Conservation (phyloP, 2,113 vertebrate genomes). For the Bagarius yarrelli region DNA sequence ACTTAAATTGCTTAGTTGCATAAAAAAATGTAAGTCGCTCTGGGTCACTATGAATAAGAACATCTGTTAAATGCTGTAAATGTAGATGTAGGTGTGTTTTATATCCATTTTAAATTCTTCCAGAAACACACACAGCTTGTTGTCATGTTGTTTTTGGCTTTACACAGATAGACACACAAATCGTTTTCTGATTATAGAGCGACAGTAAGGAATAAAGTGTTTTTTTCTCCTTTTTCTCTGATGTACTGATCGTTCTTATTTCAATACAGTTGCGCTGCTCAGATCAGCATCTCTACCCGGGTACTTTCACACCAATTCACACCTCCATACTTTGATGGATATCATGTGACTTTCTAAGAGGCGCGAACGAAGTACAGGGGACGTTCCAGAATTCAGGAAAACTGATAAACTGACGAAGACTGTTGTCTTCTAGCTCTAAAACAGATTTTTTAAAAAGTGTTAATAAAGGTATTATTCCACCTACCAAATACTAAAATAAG, state of each 20-base stretch:
- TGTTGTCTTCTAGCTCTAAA: not conserved
- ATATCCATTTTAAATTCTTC: too few relatives aligned
- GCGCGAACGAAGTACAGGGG: not conserved
- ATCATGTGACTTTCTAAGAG: not conserved
- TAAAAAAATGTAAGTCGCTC: too few relatives aligned
- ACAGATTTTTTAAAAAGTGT: not conserved
- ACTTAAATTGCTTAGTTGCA: too few relatives aligned
- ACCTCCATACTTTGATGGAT: not conserved
- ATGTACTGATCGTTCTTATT: not conserved
- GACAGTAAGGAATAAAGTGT: not conserved
- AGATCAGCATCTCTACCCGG: conserved; percentile 3
- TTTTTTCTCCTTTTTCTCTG: not conserved
- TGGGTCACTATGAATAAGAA: too few relatives aligned
- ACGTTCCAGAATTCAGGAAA: not conserved
- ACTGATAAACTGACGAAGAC: not conserved
- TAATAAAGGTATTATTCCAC: too few relatives aligned
- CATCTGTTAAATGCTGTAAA: too few relatives aligned
- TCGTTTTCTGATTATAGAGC: not conserved
- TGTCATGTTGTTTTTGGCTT: too few relatives aligned
- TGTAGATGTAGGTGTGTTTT: too few relatives aligned
- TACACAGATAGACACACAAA: too few relatives aligned
- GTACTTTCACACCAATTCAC: conserved; percentile 17
- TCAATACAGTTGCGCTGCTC: not conserved
- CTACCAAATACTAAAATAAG: too few relatives aligned
- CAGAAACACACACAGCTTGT: too few relatives aligned